These are phyloP conservation scores for Atherinosoma microstoma DNA, from an alignment of 2,797 vertebrate genomes.

Conservation along the genomic window DNA sequence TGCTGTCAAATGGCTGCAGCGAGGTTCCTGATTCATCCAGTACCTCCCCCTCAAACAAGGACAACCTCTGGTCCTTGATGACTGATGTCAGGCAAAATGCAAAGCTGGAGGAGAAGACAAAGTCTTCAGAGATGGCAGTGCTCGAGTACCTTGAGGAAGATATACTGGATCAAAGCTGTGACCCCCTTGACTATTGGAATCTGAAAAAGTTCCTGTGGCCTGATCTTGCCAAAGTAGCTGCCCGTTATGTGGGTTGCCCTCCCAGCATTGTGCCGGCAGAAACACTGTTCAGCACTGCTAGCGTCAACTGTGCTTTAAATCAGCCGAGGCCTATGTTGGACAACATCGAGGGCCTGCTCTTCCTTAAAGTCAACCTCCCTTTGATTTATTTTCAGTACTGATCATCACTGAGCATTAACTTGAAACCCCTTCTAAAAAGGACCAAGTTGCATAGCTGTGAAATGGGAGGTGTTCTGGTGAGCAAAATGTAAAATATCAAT, in stretches of 20 bases:
- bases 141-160: slow-evolving; percentile 96
- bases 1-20: slow-evolving; percentile 86
- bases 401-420: slow-evolving; percentile 78
- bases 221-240: slow-evolving; percentile 92
- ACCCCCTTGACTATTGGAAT: slow-evolving; percentile 98
- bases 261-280: slow-evolving; percentile 95
- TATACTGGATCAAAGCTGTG: slow-evolving; percentile 97
- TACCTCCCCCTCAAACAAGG: slow-evolving; percentile 80
- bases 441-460: slow-evolving; percentile 83
- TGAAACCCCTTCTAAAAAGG: slow-evolving; percentile 75
- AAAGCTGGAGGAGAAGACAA: slow-evolving; percentile 87
- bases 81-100: slow-evolving; percentile 89
- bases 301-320: slow-evolving; percentile 88
- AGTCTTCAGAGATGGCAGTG: slow-evolving; percentile 91
- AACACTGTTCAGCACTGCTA: slow-evolving; percentile 93
- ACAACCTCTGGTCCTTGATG: slow-evolving; percentile 95
- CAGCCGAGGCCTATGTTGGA: slow-evolving; percentile 91
- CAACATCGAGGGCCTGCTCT: slow-evolving; percentile 96
- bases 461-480: slow-evolving; percentile 61
- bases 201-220: slow-evolving; percentile 96
- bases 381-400: slow-evolving; percentile 99
- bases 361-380: slow-evolving; percentile 98
- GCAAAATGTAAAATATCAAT: slow-evolving; percentile 74
- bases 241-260: slow-evolving; percentile 95
- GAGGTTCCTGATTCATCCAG: slow-evolving; percentile 81